Base-by-base conservation (phyloP, 2,113 vertebrate genomes). In the Pedionomus torquatus region DNA sequence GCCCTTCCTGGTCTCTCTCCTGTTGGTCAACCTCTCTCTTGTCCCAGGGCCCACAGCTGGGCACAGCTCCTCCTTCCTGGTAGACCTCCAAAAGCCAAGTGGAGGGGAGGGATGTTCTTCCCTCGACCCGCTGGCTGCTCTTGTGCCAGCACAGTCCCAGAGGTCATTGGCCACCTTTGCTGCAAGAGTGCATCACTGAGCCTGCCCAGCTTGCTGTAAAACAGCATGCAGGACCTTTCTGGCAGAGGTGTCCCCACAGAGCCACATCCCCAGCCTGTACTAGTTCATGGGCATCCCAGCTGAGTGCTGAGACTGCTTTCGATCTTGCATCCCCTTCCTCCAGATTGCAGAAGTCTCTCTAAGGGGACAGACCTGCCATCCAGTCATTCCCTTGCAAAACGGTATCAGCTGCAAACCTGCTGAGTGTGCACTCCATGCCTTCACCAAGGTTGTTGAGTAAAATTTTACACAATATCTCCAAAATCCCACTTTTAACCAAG, bases 261-360 rank as follows among this genome's bases (percentile, higher is more conserved):
- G 30, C n/a, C 8, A 7, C 16, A 8, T 2, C 25, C 20, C 13
- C 28, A 81, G 12, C 23, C 43, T 41, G 24, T 46, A 19, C 24
- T 48, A 58, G 41, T 41, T 30, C 16, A 3, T 24, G 41, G 41
- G 17, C 66, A 61, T 21, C 25, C 41, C 31, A 57, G 31, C 7
- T 14, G 1, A 0, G 23, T 0, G 4, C 23, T 13, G 9, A 23
- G 12, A 69, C 23, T 13, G 9, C 17, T 58, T 71, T 51, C 63
- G 37, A 30, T 58, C 44, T 44, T 72, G 52, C 60, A 18, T 1
- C 19, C n/a, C 30, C 19, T 39, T 46, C 46, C 26, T 65, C 17
- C 44, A n/a, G 37, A 41, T 4, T 43, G 49, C 37, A 28, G 33
- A 72, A 84, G 51, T 37, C 23, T 14, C 58, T 79, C 74, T 72